Evolutionary conservation across 2,113 vertebrate species (phyloP).

Genomic region (Oreamnos americanus): DNA sequence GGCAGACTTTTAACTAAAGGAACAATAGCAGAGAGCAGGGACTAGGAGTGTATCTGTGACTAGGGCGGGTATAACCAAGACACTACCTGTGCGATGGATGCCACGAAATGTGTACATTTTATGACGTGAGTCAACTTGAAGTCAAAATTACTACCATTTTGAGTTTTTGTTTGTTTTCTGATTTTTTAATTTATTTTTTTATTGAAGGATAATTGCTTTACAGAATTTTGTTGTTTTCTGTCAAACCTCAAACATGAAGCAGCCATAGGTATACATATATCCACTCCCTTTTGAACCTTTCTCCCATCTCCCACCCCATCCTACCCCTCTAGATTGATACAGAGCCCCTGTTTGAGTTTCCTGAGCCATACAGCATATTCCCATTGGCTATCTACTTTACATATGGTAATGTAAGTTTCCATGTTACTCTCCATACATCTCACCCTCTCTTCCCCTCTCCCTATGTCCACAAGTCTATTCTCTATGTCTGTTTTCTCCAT

Average conservation of each 20-base stretch:
- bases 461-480: background rate
- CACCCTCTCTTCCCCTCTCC: background rate
- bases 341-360: background rate
- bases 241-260: background rate
- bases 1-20: background rate
- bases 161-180: background rate
- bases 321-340: background rate
- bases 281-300: background rate
- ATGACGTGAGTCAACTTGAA: background rate
- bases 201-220: background rate
- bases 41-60: fast-evolving
- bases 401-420: background rate
- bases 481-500: background rate
- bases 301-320: background rate
- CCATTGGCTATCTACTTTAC: background rate
- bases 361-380: background rate
- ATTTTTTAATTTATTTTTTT: background rate
- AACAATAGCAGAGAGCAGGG: background rate
- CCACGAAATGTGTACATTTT: background rate
- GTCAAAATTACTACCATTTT: background rate
- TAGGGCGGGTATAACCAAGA: background rate
- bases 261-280: background rate
- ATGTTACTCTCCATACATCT: background rate
- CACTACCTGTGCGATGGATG: background rate
- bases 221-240: background rate